Percentiles rank a stretch among this genome's conserved stretches.
These are phyloP conservation scores for Lasioglossum lativentre DNA, from an alignment of 2,888 invertebrate species.

Conservation along the genomic window DNA sequence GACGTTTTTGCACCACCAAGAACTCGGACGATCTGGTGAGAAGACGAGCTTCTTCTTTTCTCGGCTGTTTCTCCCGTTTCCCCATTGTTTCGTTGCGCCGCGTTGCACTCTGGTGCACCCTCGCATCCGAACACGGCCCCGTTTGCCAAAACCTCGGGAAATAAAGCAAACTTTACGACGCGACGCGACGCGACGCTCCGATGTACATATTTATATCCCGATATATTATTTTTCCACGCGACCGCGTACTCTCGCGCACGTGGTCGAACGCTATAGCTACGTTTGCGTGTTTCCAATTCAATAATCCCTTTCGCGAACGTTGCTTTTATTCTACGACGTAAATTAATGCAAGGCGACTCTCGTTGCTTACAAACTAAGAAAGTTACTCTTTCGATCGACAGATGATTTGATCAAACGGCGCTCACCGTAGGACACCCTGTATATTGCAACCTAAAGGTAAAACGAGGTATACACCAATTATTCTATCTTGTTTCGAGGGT, in stretches of 20 bases:
- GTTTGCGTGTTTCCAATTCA: not conserved
- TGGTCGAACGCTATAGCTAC: not conserved
- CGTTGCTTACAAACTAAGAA: too few species aligned
- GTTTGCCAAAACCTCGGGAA: slow-evolving; percentile 59
- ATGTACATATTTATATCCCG: slow-evolving; percentile 54
- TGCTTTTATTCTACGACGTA: too few species aligned
- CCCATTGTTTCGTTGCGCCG: not conserved
- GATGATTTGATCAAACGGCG: too few species aligned
- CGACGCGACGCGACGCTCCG: slow-evolving; percentile 37
- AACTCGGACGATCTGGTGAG: not conserved
- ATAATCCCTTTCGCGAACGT: too few species aligned
- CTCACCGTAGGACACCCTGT: too few species aligned
- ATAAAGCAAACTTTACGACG: slow-evolving; percentile 64
- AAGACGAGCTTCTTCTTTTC: slow-evolving; percentile 6
- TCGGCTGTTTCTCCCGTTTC: not conserved
- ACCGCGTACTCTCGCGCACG: not conserved
- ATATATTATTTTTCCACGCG: not conserved
- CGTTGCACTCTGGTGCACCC: not conserved
- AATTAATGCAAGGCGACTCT: too few species aligned
- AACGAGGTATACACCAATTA: too few species aligned
- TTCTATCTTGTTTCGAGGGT: not conserved
- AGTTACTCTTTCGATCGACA: too few species aligned
- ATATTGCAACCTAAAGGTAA: too few species aligned
- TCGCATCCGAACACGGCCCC: not conserved
- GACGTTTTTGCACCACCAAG: slow-evolving; percentile 13